These are phyloP conservation scores for Itoplectis maculator DNA, from an alignment of 2,888 invertebrate genomes.

Conservation along the genomic window DNA sequence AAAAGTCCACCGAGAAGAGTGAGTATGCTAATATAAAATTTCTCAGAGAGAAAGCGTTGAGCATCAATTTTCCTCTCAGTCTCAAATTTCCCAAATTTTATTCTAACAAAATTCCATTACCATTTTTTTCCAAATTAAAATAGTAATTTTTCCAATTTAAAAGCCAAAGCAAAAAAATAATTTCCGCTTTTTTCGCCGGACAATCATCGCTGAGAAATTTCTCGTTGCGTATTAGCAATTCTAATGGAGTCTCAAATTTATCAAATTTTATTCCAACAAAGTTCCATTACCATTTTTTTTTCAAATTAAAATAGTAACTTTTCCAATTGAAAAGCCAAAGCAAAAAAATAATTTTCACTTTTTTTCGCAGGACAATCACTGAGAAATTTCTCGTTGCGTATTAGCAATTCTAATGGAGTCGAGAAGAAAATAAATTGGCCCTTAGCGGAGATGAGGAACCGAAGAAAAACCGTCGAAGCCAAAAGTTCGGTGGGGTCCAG, in stretches of 20 bases:
- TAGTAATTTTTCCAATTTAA: too few species aligned
- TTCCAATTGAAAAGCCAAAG: neutral
- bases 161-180: too few species aligned
- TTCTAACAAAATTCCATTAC: too few species aligned
- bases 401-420: constrained; percentile 61
- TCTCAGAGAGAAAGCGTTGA: neutral
- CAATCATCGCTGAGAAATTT: neutral
- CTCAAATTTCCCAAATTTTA: too few species aligned
- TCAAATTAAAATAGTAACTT: too few species aligned
- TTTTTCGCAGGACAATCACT: constrained; percentile 1
- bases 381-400: neutral
- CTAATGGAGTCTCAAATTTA: too few species aligned
- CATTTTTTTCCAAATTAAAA: too few species aligned
- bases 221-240: constrained; percentile 54
- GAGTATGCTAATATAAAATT: constrained; percentile 2
- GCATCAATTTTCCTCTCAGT: neutral
- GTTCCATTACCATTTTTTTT: too few species aligned
- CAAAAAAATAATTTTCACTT: neutral
- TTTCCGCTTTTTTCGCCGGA: neutral
- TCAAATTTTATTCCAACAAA: too few species aligned
- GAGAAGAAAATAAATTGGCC: constrained; percentile 34
- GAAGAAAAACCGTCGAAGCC: constrained; percentile 49
- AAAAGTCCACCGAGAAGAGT: neutral
- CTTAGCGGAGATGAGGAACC: constrained; percentile 30
- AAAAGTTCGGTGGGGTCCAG: constrained; percentile 50